Percentiles rank a stretch among this genome's conserved stretches.
Evolutionary conservation across 2,113 vertebrate genomes (phyloP).

Genomic region (Daubentonia madagascariensis): DNA sequence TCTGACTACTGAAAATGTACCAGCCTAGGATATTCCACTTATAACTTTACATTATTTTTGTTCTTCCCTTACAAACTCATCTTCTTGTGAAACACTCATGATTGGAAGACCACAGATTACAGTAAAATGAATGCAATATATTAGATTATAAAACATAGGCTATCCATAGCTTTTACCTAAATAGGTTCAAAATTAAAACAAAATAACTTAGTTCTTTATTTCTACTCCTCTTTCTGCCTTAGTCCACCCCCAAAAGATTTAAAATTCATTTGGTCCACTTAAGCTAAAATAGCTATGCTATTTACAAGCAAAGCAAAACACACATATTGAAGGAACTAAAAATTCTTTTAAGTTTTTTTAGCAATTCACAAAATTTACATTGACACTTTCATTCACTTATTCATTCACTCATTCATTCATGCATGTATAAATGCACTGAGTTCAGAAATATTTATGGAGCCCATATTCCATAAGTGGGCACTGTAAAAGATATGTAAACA

Average conservation of each 20-base stretch:
- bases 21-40: neutral
- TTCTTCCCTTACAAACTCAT: neutral
- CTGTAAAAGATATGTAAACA: neutral
- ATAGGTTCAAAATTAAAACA: neutral
- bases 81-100: neutral
- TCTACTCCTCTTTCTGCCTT: neutral
- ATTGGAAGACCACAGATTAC: neutral
- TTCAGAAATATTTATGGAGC: neutral
- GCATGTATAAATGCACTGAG: neutral
- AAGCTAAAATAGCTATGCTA: conserved; percentile 20
- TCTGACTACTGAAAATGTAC: neutral
- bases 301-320: conserved; percentile 16
- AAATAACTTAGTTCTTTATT: neutral
- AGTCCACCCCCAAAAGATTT: neutral
- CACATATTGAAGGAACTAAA: conserved; percentile 3
- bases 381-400: neutral
- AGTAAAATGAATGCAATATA: neutral
- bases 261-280: neutral
- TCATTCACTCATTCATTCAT: neutral
- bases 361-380: neutral
- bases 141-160: neutral
- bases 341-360: conserved; percentile 2
- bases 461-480: neutral
- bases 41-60: neutral
- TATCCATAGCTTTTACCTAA: neutral